Percentiles rank a stretch among this genome's conserved stretches.
Conservation (phyloP, 53 echinoderm and acorn worm species). For the Arbacia lixula region DNA sequence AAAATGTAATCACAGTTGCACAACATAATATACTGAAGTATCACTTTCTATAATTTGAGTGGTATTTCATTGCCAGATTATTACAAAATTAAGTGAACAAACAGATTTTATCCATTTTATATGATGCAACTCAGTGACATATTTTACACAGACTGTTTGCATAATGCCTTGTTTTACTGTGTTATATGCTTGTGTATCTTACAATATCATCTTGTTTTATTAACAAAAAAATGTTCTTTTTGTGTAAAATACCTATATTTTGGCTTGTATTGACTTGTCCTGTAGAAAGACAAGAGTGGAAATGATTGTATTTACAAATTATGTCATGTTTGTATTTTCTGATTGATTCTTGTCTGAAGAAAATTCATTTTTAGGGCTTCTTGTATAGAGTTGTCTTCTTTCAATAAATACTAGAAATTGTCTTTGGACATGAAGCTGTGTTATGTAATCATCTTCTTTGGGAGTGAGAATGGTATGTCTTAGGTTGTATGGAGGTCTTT, state of each 20-base stretch:
- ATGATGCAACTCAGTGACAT: slow-evolving; percentile 50
- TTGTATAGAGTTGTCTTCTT: slow-evolving; percentile 56
- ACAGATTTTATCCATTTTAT: slow-evolving; percentile 5
- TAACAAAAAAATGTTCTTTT: neutral
- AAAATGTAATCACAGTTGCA: no score
- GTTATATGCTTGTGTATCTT: slow-evolving; percentile 13
- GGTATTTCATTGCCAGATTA: no score
- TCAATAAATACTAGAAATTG: slow-evolving; percentile 47
- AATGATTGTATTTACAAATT: slow-evolving; percentile 40
- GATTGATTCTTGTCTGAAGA: slow-evolving; percentile 22
- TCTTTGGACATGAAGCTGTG: slow-evolving; percentile 8
- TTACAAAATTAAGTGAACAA: neutral
- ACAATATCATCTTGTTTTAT: neutral
- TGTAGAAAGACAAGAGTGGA: slow-evolving; percentile 4
- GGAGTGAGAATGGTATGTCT: no score
- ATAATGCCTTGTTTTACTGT: slow-evolving; percentile 21
- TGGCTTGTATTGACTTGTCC: neutral
- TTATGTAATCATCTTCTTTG: no score
- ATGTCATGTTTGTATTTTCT: slow-evolving; percentile 56
- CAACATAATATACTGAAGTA: no score
- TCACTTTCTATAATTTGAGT: no score
- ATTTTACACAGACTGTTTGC: slow-evolving; percentile 10
- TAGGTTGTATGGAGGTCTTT: no score
- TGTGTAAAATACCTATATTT: slow-evolving; percentile 11
- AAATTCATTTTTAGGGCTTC: slow-evolving; percentile 50